Conservation (phyloP, 2,888 invertebrate species). For the Lutraria lutraria region DNA sequence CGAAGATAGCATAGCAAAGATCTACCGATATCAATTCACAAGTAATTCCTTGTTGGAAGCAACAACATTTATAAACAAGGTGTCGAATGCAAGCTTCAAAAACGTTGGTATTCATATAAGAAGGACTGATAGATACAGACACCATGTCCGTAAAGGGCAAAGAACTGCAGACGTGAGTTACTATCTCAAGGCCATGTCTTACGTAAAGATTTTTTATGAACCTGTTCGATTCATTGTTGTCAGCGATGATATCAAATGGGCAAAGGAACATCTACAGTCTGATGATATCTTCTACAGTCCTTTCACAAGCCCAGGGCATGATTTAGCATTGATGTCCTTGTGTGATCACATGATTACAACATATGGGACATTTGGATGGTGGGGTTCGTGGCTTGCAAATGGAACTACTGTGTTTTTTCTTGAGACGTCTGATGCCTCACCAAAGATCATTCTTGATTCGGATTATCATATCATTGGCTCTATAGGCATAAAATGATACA, state of each 20-base stretch:
- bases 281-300: constrained; percentile 28
- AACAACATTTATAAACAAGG: background rate
- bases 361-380: constrained; percentile 53
- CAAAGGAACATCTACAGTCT: constrained; percentile 24
- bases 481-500: too few relatives aligned
- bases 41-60: background rate
- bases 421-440: background rate
- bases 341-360: constrained; percentile 51
- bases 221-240: constrained; percentile 12
- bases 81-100: background rate
- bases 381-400: constrained; percentile 52
- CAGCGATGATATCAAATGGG: constrained; percentile 44
- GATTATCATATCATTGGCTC: background rate
- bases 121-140: background rate
- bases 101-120: constrained; percentile 20
- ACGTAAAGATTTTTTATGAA: constrained; percentile 6
- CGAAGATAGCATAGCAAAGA: constrained; percentile 24
- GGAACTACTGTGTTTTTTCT: constrained; percentile 12
- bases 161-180: background rate
- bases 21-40: constrained; percentile 42
- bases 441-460: background rate
- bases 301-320: background rate
- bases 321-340: constrained; percentile 42
- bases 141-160: background rate
- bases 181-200: constrained; percentile 34